A percentile compares a stretch with the other conserved stretches of the same genome.
phyloP scores from a whole-genome alignment of 2,888 invertebrate genomes.

The Ophion ventricosus region DNA sequence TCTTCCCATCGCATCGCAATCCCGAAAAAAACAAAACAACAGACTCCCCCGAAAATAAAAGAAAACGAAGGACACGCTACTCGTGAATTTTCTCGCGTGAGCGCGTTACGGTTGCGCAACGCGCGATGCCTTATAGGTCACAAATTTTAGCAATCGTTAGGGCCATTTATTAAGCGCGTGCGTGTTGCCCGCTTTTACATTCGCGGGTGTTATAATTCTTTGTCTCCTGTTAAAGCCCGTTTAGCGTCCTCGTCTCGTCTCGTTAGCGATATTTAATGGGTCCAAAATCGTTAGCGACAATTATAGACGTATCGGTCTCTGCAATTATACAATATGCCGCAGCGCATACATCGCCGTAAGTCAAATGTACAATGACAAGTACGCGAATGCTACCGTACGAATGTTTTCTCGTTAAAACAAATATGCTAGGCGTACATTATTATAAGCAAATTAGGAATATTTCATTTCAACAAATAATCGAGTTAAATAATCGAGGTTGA shows the following conservation, averaged over 20 bases:
- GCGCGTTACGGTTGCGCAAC: conserved; percentile 36
- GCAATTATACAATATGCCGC: conserved; percentile 25
- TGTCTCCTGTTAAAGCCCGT: conserved; percentile 72
- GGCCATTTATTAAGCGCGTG: conserved; percentile 71
- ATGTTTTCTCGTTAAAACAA: neutral
- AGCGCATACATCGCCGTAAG: neutral
- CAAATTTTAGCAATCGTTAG: conserved; percentile 80
- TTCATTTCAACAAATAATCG: neutral
- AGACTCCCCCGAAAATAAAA: neutral
- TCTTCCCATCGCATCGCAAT: neutral
- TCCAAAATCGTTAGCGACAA: conserved; percentile 72
- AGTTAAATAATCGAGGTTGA: neutral
- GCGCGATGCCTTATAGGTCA: conserved; percentile 74
- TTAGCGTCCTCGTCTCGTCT: conserved; percentile 68
- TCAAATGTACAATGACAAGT: neutral
- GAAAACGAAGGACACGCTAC: conserved; percentile 8
- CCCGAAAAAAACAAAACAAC: neutral
- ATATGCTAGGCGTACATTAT: neutral
- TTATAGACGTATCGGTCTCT: conserved; percentile 61
- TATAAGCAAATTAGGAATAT: neutral
- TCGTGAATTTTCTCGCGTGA: conserved; percentile 7
- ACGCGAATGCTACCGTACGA: neutral
- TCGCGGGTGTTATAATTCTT: conserved; percentile 20
- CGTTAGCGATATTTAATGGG: conserved; percentile 73
- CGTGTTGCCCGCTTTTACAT: conserved; percentile 63